Conservation (phyloP, 64 coral and sea anemone species). For the Stylophora pistillata region DNA sequence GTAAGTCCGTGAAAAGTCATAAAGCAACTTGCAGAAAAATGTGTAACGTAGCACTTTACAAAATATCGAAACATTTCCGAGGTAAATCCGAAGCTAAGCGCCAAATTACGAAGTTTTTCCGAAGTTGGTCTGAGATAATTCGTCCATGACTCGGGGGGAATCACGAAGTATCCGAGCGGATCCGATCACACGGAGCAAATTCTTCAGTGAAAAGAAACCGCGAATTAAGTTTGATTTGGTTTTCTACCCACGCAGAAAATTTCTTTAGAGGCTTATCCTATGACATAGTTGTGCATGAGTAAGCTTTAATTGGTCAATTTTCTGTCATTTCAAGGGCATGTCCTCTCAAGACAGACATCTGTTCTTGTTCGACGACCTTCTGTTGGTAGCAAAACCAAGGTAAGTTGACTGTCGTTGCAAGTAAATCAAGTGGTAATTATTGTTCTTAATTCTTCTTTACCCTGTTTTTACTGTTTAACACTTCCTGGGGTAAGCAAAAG, state of each 20-base stretch:
- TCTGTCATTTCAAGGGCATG: conserved; percentile 48
- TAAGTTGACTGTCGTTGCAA: conserved; percentile 4
- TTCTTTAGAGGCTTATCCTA: too few relatives aligned
- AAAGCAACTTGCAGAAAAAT: too few relatives aligned
- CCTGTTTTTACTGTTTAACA: background rate
- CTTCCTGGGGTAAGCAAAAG: background rate
- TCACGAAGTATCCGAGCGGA: background rate
- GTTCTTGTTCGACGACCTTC: conserved; percentile 76
- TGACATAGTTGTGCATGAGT: too few relatives aligned
- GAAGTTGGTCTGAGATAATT: too few relatives aligned
- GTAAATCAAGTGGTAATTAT: background rate
- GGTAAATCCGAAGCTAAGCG: background rate
- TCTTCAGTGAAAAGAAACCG: background rate
- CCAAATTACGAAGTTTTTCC: too few relatives aligned
- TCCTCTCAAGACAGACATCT: conserved; percentile 79
- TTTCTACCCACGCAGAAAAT: too few relatives aligned
- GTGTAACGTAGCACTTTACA: too few relatives aligned
- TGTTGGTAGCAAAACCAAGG: conserved; percentile 84
- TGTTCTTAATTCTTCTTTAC: background rate
- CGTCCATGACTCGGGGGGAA: too few relatives aligned
- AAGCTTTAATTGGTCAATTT: background rate
- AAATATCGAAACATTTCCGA: background rate
- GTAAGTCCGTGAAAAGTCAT: too few relatives aligned
- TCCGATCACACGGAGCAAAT: background rate
- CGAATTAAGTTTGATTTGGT: background rate